Evolutionary conservation across 2,797 vertebrate species (phyloP).

Genomic region (Esox lucius): DNA sequence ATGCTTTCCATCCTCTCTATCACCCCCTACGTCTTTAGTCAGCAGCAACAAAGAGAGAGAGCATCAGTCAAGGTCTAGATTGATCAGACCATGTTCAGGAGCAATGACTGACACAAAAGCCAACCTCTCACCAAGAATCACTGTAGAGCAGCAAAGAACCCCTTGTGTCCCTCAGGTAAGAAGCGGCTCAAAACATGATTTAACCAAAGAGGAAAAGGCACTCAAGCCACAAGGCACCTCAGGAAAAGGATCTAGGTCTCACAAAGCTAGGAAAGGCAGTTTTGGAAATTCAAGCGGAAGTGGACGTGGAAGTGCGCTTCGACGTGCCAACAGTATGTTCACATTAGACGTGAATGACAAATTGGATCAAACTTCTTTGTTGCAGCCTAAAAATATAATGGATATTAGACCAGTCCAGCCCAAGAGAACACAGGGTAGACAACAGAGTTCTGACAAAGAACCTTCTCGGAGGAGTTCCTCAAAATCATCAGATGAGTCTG

Average conservation of each 20-base stretch:
- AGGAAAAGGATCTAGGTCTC: conserved; percentile 52
- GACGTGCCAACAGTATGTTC: conserved; percentile 71
- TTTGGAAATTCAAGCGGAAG: conserved; percentile 50
- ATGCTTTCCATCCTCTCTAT: neutral
- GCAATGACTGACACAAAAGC: conserved; percentile 47
- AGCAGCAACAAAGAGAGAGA: conserved; percentile 24
- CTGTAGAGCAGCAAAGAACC: conserved; percentile 42
- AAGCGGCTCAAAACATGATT: conserved; percentile 48
- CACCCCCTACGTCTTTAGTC: conserved; percentile 30
- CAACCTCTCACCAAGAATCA: conserved; percentile 28
- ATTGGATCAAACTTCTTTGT: conserved; percentile 28
- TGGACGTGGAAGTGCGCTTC: conserved; percentile 55
- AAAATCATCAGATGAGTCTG: conserved; percentile 51
- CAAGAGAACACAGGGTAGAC: conserved; percentile 34
- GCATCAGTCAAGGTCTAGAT: conserved; percentile 47
- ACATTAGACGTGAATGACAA: conserved; percentile 51
- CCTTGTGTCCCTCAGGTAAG: conserved; percentile 25
- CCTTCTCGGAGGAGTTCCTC: conserved; percentile 33
- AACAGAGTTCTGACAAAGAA: conserved; percentile 30
- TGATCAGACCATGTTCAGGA: conserved; percentile 28
- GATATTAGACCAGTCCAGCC: conserved; percentile 53
- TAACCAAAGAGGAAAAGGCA: conserved; percentile 46
- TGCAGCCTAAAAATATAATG: conserved; percentile 29
- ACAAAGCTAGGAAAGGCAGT: conserved; percentile 59
- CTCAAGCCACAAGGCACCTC: conserved; percentile 37